phyloP scores from a whole-genome alignment of 2,888 invertebrate genomes.

The Pachydiplax longipennis region DNA sequence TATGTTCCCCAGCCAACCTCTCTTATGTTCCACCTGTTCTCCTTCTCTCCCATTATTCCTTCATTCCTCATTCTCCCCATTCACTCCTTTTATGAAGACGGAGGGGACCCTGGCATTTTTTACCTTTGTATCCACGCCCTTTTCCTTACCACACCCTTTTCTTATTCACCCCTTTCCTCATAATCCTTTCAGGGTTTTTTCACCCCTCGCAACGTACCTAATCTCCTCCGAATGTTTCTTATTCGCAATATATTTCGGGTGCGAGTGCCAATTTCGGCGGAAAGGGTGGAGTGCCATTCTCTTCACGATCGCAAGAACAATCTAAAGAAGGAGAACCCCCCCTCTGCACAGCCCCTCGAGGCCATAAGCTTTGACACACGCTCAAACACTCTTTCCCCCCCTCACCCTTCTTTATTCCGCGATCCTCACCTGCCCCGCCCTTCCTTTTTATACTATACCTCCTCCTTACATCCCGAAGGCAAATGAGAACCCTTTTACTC shows the following conservation, averaged over 20 bases:
- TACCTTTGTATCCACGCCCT: background rate
- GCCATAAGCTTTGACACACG: slow-evolving; percentile 38
- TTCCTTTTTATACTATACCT: background rate
- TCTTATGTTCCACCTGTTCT: background rate
- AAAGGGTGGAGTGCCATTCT: slow-evolving; percentile 1
- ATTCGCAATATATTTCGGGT: slow-evolving; percentile 23
- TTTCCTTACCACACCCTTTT: background rate
- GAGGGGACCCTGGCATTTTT: background rate
- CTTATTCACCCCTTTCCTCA: background rate
- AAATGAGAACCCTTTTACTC: slow-evolving; percentile 24
- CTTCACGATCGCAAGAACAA: slow-evolving; percentile 35
- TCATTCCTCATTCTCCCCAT: too few species aligned
- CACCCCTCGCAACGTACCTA: background rate
- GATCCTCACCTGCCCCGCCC: background rate
- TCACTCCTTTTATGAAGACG: background rate
- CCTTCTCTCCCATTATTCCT: too few species aligned
- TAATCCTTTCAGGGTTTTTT: background rate
- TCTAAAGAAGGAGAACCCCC: background rate
- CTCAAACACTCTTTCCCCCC: background rate
- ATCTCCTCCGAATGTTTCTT: slow-evolving; percentile 1
- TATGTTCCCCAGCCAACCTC: too few species aligned
- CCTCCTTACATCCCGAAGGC: background rate
- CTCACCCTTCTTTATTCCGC: background rate
- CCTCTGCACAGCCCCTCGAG: background rate
- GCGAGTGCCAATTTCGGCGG: slow-evolving; percentile 19